These are phyloP conservation scores for Macaria liturata DNA, from an alignment of 2,888 invertebrate genomes.

Conservation along the genomic window DNA sequence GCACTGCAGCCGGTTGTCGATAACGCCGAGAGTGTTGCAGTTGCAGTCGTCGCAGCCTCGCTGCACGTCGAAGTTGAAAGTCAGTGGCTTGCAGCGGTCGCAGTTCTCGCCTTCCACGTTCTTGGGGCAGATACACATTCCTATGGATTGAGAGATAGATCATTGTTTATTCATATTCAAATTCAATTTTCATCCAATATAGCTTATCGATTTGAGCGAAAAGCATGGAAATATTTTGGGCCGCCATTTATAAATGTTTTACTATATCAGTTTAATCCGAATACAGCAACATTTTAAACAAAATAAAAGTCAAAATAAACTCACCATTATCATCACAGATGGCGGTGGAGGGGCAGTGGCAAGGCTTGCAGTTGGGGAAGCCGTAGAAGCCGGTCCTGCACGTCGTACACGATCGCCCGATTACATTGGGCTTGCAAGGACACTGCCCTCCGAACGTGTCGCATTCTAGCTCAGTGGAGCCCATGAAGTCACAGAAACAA, in stretches of 20 bases:
- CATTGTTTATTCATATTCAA: too few species aligned
- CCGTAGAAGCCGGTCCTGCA: constrained; percentile 97
- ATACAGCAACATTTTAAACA: too few species aligned
- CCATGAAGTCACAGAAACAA: constrained; percentile 95
- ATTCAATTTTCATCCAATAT: too few species aligned
- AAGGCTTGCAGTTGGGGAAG: constrained; percentile 96
- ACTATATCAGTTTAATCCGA: too few species aligned
- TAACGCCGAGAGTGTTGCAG: constrained; percentile 93
- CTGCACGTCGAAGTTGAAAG: constrained; percentile 96
- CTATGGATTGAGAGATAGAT: constrained; percentile 46
- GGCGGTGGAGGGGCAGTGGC: constrained; percentile 93
- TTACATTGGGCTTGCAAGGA: constrained; percentile 94
- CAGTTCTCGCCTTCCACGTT: constrained; percentile 95
- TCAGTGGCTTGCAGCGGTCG: constrained; percentile 93
- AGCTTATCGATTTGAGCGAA: too few species aligned
- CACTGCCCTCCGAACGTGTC: constrained; percentile 98
- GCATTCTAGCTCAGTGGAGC: constrained; percentile 93
- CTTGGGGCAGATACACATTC: constrained; percentile 95
- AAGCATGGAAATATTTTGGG: too few species aligned
- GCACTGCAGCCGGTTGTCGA: constrained; percentile 91
- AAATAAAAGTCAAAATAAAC: constrained; percentile 5
- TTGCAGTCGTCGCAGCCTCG: constrained; percentile 98
- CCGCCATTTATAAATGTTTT: constrained; percentile 22
- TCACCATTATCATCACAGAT: constrained; percentile 88
- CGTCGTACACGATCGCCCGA: constrained; percentile 93